Percentiles rank a stretch among this genome's conserved stretches.
phyloP scores from a whole-genome alignment of 1,140 invertebrate genomes.

The Bathynomus jamesi region DNA sequence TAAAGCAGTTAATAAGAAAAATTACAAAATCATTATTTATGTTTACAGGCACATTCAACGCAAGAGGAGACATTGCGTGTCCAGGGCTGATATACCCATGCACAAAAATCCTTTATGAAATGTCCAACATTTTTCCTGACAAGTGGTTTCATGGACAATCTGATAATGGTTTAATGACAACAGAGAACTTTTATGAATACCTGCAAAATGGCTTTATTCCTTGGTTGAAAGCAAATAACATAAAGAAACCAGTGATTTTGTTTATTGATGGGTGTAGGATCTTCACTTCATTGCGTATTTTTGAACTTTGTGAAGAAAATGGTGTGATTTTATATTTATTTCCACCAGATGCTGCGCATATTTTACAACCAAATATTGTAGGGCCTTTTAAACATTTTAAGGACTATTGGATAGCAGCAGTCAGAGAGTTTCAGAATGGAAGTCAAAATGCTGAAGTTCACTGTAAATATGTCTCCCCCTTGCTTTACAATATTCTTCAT shows the following conservation, averaged over 20 bases:
- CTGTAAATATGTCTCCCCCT: background rate
- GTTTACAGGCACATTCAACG: slow-evolving; percentile 4
- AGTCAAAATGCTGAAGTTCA: background rate
- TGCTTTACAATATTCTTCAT: background rate
- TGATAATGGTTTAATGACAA: slow-evolving; percentile 3
- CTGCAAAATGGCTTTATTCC: slow-evolving; percentile 3
- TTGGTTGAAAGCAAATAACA: background rate
- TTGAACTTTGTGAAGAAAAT: background rate
- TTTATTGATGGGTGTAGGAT: background rate
- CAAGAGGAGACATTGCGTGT: background rate
- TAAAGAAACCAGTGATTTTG: slow-evolving; percentile 5
- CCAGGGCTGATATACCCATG: slow-evolving; percentile 1
- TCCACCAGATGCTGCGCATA: background rate
- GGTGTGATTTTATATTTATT: background rate
- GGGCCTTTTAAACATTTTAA: slow-evolving; percentile 8
- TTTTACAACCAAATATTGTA: slow-evolving; percentile 2
- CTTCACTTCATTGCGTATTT: background rate
- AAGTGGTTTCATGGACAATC: background rate
- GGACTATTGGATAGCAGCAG: background rate
- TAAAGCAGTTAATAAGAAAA: too few relatives aligned
- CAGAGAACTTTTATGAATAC: background rate
- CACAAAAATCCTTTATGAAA: background rate
- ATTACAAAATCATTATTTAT: too few relatives aligned
- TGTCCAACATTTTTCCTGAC: background rate
- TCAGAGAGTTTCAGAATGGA: background rate